Evolutionary conservation across 2,888 invertebrate genomes (phyloP), one percentile per base, ranked within the genome.

Genomic region (Tetrapedia diversipes): DNA sequence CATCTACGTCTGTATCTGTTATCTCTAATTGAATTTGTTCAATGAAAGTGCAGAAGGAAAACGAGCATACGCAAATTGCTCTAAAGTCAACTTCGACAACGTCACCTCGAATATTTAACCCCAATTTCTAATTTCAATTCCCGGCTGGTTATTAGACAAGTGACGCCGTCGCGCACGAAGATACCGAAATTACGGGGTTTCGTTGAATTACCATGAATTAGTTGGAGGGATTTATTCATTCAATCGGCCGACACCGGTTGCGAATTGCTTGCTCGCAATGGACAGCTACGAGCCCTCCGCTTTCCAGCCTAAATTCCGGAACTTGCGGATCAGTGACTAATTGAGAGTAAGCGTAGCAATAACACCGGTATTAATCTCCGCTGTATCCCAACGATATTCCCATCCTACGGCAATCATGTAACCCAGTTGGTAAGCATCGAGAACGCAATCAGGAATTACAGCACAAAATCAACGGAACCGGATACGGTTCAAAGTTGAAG

Each of bases 311-410:
- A 76, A 81, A 84, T 81, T 64, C 57, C 51, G 37, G 64, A 72
- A 77, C 69, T 79, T 72, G 60, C 59, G 57, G 57, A 77, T 80
- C 77, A 83, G 56, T 76, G 74, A 74, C 71, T 83, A 79, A 84
- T 83, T 77, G 76, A 72, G 79, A 79, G 77, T 84, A 83, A 81
- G 77, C 71, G 68, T 41, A 47, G 68, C 79, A 81, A 81, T 84
- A 81, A 84, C 57, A 66, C 60, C 22, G 39, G 71, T 74, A 83
- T 83, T 84, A 76, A 73, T 81, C 71, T 67, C 49, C 45, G 24
- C 53, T 56, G 49, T 56, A 67, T 39, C 59, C 67, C 67, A 45
- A 43, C 53, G 56, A 70, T 72, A 73, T 56, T 77, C 54, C 45
- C 59, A 64, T 64, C 53, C 51, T 34, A 43, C 39, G 27, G 59